A percentile compares a stretch with the other conserved stretches of the same genome.
These are phyloP conservation scores for Anas platyrhynchos DNA, from an alignment of 2,113 vertebrate species.

Conservation along the genomic window DNA sequence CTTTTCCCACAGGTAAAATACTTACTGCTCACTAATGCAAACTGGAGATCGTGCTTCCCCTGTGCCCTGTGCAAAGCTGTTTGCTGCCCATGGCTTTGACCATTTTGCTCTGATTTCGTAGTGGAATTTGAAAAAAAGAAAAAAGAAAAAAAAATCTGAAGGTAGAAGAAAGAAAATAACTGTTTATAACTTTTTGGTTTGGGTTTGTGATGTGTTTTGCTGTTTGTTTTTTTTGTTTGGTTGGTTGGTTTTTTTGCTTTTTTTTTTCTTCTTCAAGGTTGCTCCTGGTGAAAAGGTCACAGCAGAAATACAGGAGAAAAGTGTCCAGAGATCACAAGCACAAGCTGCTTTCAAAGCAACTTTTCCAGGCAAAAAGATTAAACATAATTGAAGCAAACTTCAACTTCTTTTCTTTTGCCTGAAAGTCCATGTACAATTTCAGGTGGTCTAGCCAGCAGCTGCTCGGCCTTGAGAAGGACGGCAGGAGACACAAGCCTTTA, in stretches of 20 bases:
- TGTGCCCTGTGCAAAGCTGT: neutral
- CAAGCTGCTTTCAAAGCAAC: conserved; percentile 7
- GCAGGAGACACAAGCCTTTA: neutral
- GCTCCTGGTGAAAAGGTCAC: conserved; percentile 25
- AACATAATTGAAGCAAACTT: neutral
- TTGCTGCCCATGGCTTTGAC: neutral
- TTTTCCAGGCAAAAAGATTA: neutral
- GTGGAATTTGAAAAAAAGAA: neutral
- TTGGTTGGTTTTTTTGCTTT: no score
- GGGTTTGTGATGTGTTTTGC: accelerated
- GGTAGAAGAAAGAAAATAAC: neutral
- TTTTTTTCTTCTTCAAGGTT: neutral
- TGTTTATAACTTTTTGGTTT: neutral
- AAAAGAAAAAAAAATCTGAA: neutral
- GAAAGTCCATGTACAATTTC: neutral
- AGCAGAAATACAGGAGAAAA: neutral
- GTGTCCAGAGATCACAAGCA: neutral
- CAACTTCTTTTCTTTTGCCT: neutral
- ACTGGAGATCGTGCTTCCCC: neutral
- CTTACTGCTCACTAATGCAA: neutral
- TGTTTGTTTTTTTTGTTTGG: no score
- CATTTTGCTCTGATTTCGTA: neutral
- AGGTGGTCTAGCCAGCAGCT: neutral
- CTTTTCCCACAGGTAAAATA: neutral
- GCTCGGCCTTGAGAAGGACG: neutral